Base-by-base conservation (phyloP, 2,113 vertebrate species). In the Limanda limanda region DNA sequence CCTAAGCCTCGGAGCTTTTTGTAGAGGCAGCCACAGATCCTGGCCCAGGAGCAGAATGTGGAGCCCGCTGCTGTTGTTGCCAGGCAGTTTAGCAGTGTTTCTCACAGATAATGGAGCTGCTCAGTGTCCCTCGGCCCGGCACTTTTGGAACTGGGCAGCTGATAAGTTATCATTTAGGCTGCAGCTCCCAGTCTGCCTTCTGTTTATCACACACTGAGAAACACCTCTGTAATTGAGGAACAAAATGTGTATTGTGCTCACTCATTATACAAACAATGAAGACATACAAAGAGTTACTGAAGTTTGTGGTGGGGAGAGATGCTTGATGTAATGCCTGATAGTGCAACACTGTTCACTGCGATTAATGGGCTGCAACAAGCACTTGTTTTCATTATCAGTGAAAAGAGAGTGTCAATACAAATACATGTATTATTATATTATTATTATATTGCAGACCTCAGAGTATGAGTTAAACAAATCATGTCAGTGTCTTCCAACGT, bases 1-100 rank as follows among this genome's bases (percentile, higher is more conserved):
- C 60, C 73, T 63, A 81, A 84, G 66, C 86, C 83, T 77, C 74
- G 7, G 74, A 78, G 82, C 76, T 87, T 79, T 89, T 87, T 88
- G 85, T 82, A 42, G 82, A 64, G 64, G 70, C 74, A 57, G 59
- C 14, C 62, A 55, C 70, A 83, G 80, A 86, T 85, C 68, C 73
- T 27, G 68, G 66, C 58, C 74, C 74, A 66, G 71, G 72, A 85
- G 78, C n/a, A 24, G 66, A 45, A 47, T 40, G 71, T 27, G 71
- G 40, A 57, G 74, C 37, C 45, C 31, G 40, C 60, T 1, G 17
- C 7, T 68, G 51, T 77, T 76, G 88, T 88, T 84, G 81, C 82
- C 79, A 72, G 80, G 90, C 85, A 91, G 68, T 89, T 84, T 69
- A 70, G 57, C 54, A 5, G 67, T 86, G 78, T 55, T 15, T 40